Evolutionary conservation across 1,140 invertebrate genomes (phyloP).

Genomic region (Hypsibius dujardini): DNA sequence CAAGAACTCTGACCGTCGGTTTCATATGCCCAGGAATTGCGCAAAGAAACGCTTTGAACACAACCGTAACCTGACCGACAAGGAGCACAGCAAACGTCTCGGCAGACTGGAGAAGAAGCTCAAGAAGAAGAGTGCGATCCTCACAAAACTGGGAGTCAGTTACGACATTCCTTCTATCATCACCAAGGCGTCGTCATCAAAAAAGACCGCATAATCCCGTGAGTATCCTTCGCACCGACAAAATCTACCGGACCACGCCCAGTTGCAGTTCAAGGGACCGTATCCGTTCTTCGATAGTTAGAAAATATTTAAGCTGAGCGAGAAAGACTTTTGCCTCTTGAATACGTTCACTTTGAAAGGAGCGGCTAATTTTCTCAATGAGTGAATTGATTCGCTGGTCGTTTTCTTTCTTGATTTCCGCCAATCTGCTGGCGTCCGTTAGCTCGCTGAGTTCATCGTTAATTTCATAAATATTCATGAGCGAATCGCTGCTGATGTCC

Average conservation of each 20-base stretch:
- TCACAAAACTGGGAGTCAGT: slow-evolving; percentile 21
- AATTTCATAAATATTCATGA: background rate
- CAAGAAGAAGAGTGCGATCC: slow-evolving; percentile 17
- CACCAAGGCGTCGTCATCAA: too few relatives aligned
- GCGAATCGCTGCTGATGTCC: background rate
- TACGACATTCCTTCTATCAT: slow-evolving; percentile 2
- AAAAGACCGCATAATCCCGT: too few relatives aligned
- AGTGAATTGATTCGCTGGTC: background rate
- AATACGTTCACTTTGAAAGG: background rate
- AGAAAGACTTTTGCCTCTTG: background rate
- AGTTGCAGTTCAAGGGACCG: background rate
- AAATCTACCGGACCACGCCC: background rate
- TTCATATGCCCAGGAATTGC: background rate
- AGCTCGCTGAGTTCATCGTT: background rate
- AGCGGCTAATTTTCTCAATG: background rate
- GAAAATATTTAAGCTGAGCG: background rate
- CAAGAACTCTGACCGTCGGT: slow-evolving; percentile 22
- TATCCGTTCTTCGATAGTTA: background rate
- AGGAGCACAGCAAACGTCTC: slow-evolving; percentile 18
- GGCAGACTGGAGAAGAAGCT: slow-evolving; percentile 14
- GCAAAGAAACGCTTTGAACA: background rate
- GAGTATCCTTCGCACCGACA: background rate
- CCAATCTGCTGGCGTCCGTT: background rate
- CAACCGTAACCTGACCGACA: slow-evolving; percentile 4
- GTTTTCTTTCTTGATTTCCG: background rate